Evolutionary conservation across 64 coral and sea anemone genomes (phyloP), one percentile per base, ranked within the genome.

Genomic region (Cladopsammia gracilis): DNA sequence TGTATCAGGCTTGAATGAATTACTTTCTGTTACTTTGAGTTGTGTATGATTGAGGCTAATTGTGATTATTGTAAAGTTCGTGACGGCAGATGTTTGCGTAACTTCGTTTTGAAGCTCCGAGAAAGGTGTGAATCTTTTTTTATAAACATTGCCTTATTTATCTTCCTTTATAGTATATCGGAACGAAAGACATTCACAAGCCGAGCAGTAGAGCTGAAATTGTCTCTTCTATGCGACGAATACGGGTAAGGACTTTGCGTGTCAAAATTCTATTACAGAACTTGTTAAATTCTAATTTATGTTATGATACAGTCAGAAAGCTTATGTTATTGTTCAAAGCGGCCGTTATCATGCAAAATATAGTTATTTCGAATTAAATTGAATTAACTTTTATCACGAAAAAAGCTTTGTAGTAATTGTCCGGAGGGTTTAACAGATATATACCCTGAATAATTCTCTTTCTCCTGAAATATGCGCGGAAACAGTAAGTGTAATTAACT

Each of bases 151-250:
- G 34, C 34, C 34, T 34, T 34, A 34, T 43, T 90, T 51, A 44
- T 79, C 52, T 43, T 73, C 57, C 64, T 49, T 74, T 24, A 86
- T 58, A 97, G 96, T 97, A 94, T 76, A 97, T 97, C 47, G 96
- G 96, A 34, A 94, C 92, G 22, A 97, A 94, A 44, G 96, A 97
- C 48, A 97, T 97, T 11, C 67, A 92, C 14, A 97, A 97, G 58
- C 96, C 96, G 0, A 88, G 48, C 62, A 97, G 96, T 60, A 91
- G 96, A 61, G 86, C 88, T 48, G 96, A 97, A 71, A 97, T 97
- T 64, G 96, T 97, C 16, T 69, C 96, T 11, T 84, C 92, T 19
- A 97, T 97, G 96, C 82, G 96, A 34, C 50, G 96, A 49, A 97
- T 97, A 64, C 77, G 96, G 51, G 96, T 97, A 59, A 58, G 78